Evolutionary conservation across 2,113 vertebrate species (phyloP).

Genomic region (Atrichornis clamosus): DNA sequence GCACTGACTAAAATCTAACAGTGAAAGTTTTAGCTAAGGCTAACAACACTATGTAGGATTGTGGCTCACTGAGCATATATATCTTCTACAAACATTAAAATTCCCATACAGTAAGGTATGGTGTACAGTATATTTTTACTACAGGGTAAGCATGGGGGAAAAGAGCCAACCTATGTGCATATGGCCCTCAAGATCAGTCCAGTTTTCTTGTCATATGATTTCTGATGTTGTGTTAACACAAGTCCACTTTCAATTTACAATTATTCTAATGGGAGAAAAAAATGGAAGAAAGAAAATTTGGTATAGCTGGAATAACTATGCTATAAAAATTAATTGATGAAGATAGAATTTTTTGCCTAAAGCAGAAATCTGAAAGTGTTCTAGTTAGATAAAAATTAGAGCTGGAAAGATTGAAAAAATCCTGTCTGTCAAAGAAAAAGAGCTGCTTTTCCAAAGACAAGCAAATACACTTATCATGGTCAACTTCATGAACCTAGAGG

Average conservation of each 20-base stretch:
- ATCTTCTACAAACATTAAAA: slow-evolving; percentile 1
- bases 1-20: slow-evolving; percentile 8
- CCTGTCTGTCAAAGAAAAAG: neutral
- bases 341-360: slow-evolving; percentile 30
- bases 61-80: neutral
- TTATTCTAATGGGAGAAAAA: neutral
- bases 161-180: neutral
- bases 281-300: slow-evolving; percentile 14
- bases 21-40: neutral
- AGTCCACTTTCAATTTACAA: slow-evolving; percentile 53
- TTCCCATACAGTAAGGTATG: slow-evolving; percentile 7
- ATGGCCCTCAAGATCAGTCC: slow-evolving; percentile 7
- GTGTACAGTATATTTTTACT: slow-evolving; percentile 48
- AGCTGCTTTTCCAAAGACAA: slow-evolving; percentile 45
- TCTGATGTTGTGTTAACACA: slow-evolving; percentile 18
- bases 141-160: neutral
- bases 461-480: slow-evolving; percentile 1
- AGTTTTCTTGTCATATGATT: slow-evolving; percentile 27
- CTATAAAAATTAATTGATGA: slow-evolving; percentile 24
- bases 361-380: neutral
- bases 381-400: slow-evolving; percentile 36
- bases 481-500: neutral
- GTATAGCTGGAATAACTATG: slow-evolving; percentile 33
- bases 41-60: neutral
- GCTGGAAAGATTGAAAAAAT: neutral